These are phyloP conservation scores for Nannoperca australis DNA, from an alignment of 2,797 vertebrate species.

Conservation along the genomic window DNA sequence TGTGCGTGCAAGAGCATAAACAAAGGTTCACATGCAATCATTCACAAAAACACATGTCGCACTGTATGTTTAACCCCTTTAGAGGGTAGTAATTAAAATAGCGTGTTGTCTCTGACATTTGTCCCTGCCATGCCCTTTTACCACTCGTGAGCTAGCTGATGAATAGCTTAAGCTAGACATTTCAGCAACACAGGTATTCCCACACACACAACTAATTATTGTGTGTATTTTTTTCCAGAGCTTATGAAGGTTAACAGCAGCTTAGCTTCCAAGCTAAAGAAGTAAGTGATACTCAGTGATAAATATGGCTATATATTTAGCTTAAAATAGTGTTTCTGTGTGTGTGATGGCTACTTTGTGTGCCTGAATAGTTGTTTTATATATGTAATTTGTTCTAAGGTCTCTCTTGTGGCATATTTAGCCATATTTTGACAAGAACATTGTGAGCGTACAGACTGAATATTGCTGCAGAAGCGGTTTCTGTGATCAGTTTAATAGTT, in stretches of 20 bases:
- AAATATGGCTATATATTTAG: not conserved
- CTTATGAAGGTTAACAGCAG: not conserved
- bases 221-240: conserved; percentile 9
- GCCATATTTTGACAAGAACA: not conserved
- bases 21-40: conserved; percentile 57
- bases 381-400: not conserved
- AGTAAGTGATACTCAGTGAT: not conserved
- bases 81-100: conserved; percentile 69
- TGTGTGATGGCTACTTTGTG: conserved; percentile 5
- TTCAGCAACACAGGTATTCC: conserved; percentile 57
- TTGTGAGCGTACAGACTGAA: not conserved
- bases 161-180: conserved; percentile 70
- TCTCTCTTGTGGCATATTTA: not conserved
- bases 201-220: conserved; percentile 36
- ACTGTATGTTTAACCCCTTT: conserved; percentile 27
- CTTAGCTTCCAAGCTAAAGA: not conserved
- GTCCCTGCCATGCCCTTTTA: conserved; percentile 59
- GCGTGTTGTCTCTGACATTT: conserved; percentile 64
- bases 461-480: not conserved
- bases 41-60: conserved; percentile 51
- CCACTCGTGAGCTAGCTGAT: conserved; percentile 65
- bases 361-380: not conserved
- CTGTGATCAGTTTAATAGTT: not conserved
- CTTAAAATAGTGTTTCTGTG: not conserved
- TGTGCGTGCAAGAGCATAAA: conserved; percentile 47